phyloP scores from a whole-genome alignment of 1,140 invertebrate genomes.

The Lanistes nyassanus region DNA sequence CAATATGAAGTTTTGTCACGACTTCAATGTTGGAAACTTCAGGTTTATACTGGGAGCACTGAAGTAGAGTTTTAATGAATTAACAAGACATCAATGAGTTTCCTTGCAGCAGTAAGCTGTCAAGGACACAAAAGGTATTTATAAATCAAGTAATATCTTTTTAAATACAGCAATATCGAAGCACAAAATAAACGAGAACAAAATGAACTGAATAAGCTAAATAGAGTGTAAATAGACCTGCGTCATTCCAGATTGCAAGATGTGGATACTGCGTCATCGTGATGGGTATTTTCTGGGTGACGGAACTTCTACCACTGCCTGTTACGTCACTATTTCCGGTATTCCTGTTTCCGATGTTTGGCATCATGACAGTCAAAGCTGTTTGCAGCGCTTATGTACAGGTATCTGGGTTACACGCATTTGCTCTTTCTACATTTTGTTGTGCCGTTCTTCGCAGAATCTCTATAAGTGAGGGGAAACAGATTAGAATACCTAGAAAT shows the following conservation, averaged over 20 bases:
- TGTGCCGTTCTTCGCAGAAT: too few relatives aligned
- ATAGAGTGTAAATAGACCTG: neutral
- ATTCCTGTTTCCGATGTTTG: constrained; percentile 67
- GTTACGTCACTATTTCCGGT: constrained; percentile 69
- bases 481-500: neutral
- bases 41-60: too few relatives aligned
- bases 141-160: too few relatives aligned
- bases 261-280: constrained; percentile 76
- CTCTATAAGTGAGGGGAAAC: neutral
- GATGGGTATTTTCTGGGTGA: constrained; percentile 61
- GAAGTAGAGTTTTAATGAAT: too few relatives aligned
- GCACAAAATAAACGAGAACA: too few relatives aligned
- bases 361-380: constrained; percentile 58
- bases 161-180: too few relatives aligned
- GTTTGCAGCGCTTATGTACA: constrained; percentile 62
- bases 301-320: constrained; percentile 68
- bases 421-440: neutral
- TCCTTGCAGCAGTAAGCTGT: too few relatives aligned
- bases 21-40: too few relatives aligned
- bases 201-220: too few relatives aligned
- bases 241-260: constrained; percentile 45
- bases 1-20: too few relatives aligned
- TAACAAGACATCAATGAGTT: too few relatives aligned
- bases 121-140: too few relatives aligned
- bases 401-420: constrained; percentile 34